Conservation (phyloP, 2,888 invertebrate genomes). For the Holacanthella duospinosa region DNA sequence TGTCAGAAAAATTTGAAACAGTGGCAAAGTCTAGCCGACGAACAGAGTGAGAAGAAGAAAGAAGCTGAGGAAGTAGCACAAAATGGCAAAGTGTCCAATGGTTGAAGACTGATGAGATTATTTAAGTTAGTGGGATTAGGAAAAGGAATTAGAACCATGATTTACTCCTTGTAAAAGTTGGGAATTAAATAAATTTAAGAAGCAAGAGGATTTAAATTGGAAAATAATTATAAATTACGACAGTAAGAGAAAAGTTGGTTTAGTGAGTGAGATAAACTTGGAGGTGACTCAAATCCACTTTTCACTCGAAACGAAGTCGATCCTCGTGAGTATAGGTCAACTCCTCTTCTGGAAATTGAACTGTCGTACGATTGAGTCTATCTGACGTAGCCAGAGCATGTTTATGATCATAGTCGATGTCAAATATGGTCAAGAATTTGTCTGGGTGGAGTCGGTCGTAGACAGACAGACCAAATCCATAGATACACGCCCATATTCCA, state of each 20-base stretch:
- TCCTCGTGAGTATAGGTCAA: background rate
- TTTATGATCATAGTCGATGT: slow-evolving; percentile 36
- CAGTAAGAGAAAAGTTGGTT: slow-evolving; percentile 40
- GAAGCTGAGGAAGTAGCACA: background rate
- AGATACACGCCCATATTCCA: slow-evolving; percentile 33
- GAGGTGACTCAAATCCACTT: background rate
- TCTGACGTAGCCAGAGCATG: slow-evolving; percentile 31
- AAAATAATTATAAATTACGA: background rate
- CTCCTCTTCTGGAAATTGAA: background rate
- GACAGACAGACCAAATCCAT: slow-evolving; percentile 29
- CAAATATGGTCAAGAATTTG: slow-evolving; percentile 34
- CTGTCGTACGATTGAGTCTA: slow-evolving; percentile 44
- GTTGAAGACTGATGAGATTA: background rate
- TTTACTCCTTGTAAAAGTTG: background rate
- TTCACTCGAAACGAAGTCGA: background rate
- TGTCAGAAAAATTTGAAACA: slow-evolving; percentile 52
- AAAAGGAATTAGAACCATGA: background rate
- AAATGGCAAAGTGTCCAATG: background rate
- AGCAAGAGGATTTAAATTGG: background rate
- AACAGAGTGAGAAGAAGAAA: background rate
- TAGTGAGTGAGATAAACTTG: background rate
- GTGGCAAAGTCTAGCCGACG: slow-evolving; percentile 49
- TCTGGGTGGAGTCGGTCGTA: slow-evolving; percentile 35
- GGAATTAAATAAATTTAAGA: background rate
- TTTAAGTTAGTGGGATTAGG: background rate